These are phyloP conservation scores for Toxotes chatareus DNA, from an alignment of 2,113 vertebrate genomes.

Conservation along the genomic window DNA sequence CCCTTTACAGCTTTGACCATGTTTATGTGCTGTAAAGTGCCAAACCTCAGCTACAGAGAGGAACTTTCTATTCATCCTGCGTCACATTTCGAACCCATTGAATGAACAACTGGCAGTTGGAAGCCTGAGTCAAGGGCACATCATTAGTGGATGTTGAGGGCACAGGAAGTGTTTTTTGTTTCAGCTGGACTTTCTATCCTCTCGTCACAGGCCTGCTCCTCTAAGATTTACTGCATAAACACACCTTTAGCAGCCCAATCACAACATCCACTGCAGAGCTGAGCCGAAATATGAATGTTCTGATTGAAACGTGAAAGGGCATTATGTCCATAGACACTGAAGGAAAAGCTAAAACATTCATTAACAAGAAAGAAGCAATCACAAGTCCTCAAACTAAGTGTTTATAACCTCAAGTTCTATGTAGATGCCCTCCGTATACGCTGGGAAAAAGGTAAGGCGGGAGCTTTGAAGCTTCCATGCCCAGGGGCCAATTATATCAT, in stretches of 20 bases:
- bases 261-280: background rate
- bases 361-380: background rate
- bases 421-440: background rate
- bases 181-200: background rate
- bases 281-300: too few species aligned
- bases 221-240: background rate
- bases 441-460: too few species aligned
- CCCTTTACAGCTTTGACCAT: slow-evolving; percentile 37
- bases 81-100: background rate
- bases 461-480: too few species aligned
- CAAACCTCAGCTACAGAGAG: slow-evolving; percentile 26
- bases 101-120: background rate
- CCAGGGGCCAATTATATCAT: background rate
- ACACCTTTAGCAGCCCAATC: background rate
- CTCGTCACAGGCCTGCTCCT: background rate
- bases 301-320: background rate
- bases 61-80: slow-evolving; percentile 18
- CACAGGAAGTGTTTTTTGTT: background rate
- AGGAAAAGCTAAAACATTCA: background rate
- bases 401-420: background rate
- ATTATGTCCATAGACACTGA: background rate
- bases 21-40: slow-evolving; percentile 29
- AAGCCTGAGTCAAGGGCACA: background rate
- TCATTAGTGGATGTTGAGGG: background rate
- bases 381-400: background rate